Evolutionary conservation across 2,797 vertebrate genomes (phyloP), one percentile per base, ranked within the genome.

Genomic region (Microchirus variegatus): DNA sequence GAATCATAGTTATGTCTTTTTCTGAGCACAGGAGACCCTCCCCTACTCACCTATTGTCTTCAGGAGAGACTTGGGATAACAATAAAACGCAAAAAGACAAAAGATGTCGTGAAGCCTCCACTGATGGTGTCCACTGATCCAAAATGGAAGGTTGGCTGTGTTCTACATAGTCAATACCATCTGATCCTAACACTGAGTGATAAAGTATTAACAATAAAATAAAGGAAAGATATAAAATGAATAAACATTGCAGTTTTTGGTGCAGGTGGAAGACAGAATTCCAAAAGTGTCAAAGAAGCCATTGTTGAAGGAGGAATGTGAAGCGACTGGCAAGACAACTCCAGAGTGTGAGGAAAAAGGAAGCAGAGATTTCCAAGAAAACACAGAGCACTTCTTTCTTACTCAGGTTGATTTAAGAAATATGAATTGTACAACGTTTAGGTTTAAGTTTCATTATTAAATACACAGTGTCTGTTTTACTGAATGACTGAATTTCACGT

Each of bases 331-430:
- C n/a, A n/a, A n/a, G n/a, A n/a, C n/a, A n/a, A n/a, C n/a, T n/a
- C n/a, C n/a, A n/a, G n/a, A n/a, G n/a, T n/a, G n/a, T 31, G 35
- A 63, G 13, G 3, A 0, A 18, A 36, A 26, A 3, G 12, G 17
- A 40, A n/a, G 12, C 40, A 17, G 57, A 63, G 48, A 62, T 5
- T 49, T 73, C 2, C 87, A 31, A 17, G 56, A 85, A 63, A 73
- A 87, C 14, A 49, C 52, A 2, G 75, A 91, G 14, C 67, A 73
- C 6, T 82, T 96, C 83, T 97, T 98, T 87, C 71, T 95, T 65
- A 96, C 94, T 0, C 94, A 96, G 95, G 96, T 96, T n/a, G n/a
- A n/a, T n/a, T 46, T 48, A 17, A 3, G 37, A 50, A 62, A 46
- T 1, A 17, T 9, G 14, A 46, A 8, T 22, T 41, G 5, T 19